Percentiles rank a stretch among this genome's conserved stretches.
phyloP scores from a whole-genome alignment of 2,888 invertebrate genomes.

The Nymphalis urticae region DNA sequence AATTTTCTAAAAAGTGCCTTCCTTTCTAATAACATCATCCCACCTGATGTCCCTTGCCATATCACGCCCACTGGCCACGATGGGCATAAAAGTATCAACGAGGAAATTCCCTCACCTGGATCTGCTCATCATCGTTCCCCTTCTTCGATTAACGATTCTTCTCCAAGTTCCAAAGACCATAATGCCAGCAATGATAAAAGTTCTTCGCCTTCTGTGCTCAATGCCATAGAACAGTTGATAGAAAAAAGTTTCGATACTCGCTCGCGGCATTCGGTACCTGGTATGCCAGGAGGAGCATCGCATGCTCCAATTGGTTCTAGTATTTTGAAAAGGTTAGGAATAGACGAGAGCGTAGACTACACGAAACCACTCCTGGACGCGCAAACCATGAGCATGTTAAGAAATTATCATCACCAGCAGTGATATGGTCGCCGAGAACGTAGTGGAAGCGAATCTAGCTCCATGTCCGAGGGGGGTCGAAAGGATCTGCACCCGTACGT shows the following conservation, averaged over 20 bases:
- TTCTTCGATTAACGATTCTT: slow-evolving; percentile 85
- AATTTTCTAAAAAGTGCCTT: slow-evolving; percentile 89
- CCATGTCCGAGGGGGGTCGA: slow-evolving; percentile 92
- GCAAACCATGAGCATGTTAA: slow-evolving; percentile 91
- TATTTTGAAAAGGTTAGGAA: slow-evolving; percentile 94
- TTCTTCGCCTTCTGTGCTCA: slow-evolving; percentile 94
- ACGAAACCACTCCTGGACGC: slow-evolving; percentile 94
- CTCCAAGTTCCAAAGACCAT: slow-evolving; percentile 79
- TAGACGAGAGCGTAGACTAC: slow-evolving; percentile 96
- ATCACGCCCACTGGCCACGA: slow-evolving; percentile 81
- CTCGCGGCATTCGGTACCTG: slow-evolving; percentile 85
- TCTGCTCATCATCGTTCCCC: slow-evolving; percentile 87
- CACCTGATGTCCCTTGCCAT: slow-evolving; percentile 83
- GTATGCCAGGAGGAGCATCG: slow-evolving; percentile 82
- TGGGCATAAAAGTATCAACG: slow-evolving; percentile 85
- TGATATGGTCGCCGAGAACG: slow-evolving; percentile 87
- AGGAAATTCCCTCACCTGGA: slow-evolving; percentile 85
- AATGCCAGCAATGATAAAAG: slow-evolving; percentile 83
- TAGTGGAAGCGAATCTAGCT: slow-evolving; percentile 94
- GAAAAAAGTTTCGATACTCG: slow-evolving; percentile 98
- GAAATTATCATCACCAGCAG: slow-evolving; percentile 88
- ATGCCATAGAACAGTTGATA: slow-evolving; percentile 97
- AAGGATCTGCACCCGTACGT: too few relatives aligned
- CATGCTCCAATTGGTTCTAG: slow-evolving; percentile 93
- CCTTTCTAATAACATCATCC: slow-evolving; percentile 87